Evolutionary conservation across 2,113 vertebrate species (phyloP).

Genomic region (Pteruthius melanotis): DNA sequence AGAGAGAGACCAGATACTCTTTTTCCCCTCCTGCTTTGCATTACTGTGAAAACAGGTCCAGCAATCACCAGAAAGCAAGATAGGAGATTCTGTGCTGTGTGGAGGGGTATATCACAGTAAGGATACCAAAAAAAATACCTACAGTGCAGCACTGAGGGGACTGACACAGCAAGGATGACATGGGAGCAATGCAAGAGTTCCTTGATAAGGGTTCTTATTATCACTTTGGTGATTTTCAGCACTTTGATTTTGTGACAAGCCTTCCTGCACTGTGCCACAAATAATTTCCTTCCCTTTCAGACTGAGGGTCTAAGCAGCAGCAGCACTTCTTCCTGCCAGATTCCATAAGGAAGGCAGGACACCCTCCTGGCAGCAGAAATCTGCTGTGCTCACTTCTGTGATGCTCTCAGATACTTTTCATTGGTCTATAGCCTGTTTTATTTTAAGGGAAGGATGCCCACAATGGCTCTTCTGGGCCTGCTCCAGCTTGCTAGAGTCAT

Average conservation of each 20-base stretch:
- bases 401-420: not conserved
- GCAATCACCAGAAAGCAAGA: not conserved
- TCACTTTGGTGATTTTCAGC: not conserved
- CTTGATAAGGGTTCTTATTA: accelerated
- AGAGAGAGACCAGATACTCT: not conserved
- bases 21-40: not conserved
- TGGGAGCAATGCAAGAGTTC: not conserved
- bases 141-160: not conserved
- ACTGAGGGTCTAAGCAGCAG: not conserved
- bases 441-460: not conserved
- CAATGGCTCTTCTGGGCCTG: not conserved
- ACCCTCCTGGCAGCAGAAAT: not conserved
- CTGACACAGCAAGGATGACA: not conserved
- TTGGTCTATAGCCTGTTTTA: not conserved
- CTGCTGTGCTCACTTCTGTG: not conserved
- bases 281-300: not conserved
- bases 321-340: not conserved
- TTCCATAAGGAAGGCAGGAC: not conserved
- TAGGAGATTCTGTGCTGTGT: not conserved
- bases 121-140: not conserved
- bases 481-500: not conserved
- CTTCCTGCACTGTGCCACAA: not conserved
- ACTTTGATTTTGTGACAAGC: not conserved
- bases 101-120: not conserved
- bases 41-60: not conserved